Evolutionary conservation across 2,888 invertebrate species (phyloP).

Genomic region (Rosalia funebris): DNA sequence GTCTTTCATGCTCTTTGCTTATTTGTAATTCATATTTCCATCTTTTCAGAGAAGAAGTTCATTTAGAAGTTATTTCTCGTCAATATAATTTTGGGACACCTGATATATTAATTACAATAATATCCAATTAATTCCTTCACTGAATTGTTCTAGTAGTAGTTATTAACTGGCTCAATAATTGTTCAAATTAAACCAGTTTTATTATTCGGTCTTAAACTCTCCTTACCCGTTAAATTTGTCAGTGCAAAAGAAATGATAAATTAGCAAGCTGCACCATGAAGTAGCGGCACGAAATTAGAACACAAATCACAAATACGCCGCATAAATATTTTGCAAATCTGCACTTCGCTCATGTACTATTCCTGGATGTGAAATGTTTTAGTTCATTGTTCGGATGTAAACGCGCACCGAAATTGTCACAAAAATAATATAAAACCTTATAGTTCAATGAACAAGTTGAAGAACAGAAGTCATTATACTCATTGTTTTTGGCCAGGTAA

Average conservation of each 20-base stretch:
- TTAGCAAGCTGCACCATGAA: conserved; percentile 29
- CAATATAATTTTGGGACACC: too few species aligned
- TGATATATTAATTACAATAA: too few species aligned
- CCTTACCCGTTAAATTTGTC: too few species aligned
- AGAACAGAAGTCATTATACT: conserved; percentile 47
- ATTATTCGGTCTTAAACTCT: too few species aligned
- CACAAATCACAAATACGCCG: conserved; percentile 19
- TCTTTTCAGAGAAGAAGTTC: too few species aligned
- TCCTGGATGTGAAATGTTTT: conserved; percentile 29
- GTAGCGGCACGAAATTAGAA: conserved; percentile 25
- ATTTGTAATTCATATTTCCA: too few species aligned
- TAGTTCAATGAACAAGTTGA: conserved; percentile 50
- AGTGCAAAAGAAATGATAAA: conserved; percentile 9
- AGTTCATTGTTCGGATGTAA: conserved; percentile 40
- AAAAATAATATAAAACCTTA: conserved; percentile 48
- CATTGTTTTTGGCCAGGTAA: conserved; percentile 43
- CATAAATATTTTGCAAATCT: conserved; percentile 29
- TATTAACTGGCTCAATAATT: too few species aligned
- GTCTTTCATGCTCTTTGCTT: too few species aligned
- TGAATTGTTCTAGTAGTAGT: too few species aligned
- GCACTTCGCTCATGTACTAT: conserved; percentile 18
- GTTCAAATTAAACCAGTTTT: too few species aligned
- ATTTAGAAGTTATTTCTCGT: too few species aligned
- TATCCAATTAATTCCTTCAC: too few species aligned
- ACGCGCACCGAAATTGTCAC: conserved; percentile 47